A percentile compares a stretch with the other conserved stretches of the same genome.
Evolutionary conservation across 1,140 invertebrate species (phyloP).

Genomic region (Chironomus striatipennis): DNA sequence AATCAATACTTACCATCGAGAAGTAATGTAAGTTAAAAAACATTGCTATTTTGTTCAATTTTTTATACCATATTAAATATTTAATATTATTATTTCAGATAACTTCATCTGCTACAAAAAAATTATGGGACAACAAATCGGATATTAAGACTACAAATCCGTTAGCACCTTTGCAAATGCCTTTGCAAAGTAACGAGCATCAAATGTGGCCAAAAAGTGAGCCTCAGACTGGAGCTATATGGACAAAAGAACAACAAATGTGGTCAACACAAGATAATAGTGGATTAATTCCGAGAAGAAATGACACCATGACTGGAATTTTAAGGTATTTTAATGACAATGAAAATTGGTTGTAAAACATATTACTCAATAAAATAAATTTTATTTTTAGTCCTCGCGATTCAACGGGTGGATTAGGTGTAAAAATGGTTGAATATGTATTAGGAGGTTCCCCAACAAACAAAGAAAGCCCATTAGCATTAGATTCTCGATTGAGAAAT

Average conservation of each 20-base stretch:
- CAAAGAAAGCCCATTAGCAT: slow-evolving; percentile 54
- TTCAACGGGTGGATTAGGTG: slow-evolving; percentile 73
- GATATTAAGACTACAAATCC: slow-evolving; percentile 35
- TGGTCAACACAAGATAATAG: slow-evolving; percentile 40
- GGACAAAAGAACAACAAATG: slow-evolving; percentile 33
- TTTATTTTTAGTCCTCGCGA: slow-evolving; percentile 47
- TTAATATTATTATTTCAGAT: slow-evolving; percentile 30
- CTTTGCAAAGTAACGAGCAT: slow-evolving; percentile 33
- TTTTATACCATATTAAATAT: neutral
- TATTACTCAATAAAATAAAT: slow-evolving; percentile 14
- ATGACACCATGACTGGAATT: slow-evolving; percentile 37
- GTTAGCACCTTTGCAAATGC: slow-evolving; percentile 37
- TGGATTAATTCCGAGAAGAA: slow-evolving; percentile 36
- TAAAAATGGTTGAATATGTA: slow-evolving; percentile 98
- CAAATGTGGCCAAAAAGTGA: slow-evolving; percentile 33
- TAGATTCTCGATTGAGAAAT: slow-evolving; percentile 62
- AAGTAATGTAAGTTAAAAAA: neutral
- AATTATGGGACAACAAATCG: slow-evolving; percentile 37
- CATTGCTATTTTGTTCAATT: neutral
- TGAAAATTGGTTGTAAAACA: neutral
- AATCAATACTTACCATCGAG: slow-evolving; percentile 10
- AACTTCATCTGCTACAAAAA: slow-evolving; percentile 40
- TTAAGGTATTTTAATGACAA: slow-evolving; percentile 32
- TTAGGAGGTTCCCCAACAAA: slow-evolving; percentile 82
- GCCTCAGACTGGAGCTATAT: neutral